Evolutionary conservation across 35 echinoderm and acorn worm genomes (phyloP), one percentile per base, ranked within the genome.

Genomic region (Apostichopus parvimensis): DNA sequence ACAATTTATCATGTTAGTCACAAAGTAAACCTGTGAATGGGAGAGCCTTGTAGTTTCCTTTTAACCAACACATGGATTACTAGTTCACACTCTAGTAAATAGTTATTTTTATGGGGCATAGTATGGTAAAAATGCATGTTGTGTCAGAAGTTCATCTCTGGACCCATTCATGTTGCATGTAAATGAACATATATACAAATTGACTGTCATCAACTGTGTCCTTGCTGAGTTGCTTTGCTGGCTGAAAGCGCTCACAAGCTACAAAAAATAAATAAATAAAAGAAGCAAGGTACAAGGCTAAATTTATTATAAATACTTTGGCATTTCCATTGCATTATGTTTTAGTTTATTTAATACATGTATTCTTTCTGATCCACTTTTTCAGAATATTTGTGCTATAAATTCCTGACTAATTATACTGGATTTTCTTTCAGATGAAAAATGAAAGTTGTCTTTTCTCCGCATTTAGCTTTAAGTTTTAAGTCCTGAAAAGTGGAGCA

Each of bases 381-480:
- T 8, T 8, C 12, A 9, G 12, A 61, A 61, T 61, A 12, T 73
- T 21, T 66, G 64, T 68, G 64, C 7, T 68, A 18, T 68, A 11
- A 68, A 45, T 45, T 45, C 2, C 34, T 45, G 34, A 45, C 34
- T 45, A 45, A 45, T 45, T 45, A 45, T 45, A 45, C 34, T 45
- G 3, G 34, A 45, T 45, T 45, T 45, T 45, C 34, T 45, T 45
- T 45, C 34, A 45, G 34, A 45, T 45, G 34, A 45, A 12, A 61
- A 5, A 61, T 9, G 1, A 61, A 61, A 9, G 58, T 61, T 61
- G 6, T 88, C 59, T 79, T 93, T 89, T 77, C 20, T 57, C 76
- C 92, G 56, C 57, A 21, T 57, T 87, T 21, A 93, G 52, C 80
- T 66, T 57, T 34, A 79, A 78, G 15, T 92, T 9, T 78, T 58